Evolutionary conservation across 2,888 invertebrate genomes (phyloP).

Genomic region (Blomia tropicalis): DNA sequence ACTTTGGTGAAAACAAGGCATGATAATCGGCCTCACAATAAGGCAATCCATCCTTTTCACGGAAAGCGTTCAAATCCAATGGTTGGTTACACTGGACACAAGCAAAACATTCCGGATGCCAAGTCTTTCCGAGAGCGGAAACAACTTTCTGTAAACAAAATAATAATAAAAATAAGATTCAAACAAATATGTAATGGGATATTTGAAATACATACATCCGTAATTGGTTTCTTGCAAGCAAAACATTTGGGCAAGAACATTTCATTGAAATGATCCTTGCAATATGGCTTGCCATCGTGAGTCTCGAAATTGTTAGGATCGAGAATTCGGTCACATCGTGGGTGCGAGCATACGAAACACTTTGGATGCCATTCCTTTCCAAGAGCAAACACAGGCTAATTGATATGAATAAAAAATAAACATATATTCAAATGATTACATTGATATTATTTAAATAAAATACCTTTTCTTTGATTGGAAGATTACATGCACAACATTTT

Average conservation of each 20-base stretch:
- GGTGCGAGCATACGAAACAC: slow-evolving; percentile 20
- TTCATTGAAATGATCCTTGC: slow-evolving; percentile 13
- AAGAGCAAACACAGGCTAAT: slow-evolving; percentile 18
- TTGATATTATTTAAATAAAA: background rate
- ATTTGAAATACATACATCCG: background rate
- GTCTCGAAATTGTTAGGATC: slow-evolving; percentile 14
- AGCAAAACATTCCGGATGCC: slow-evolving; percentile 99
- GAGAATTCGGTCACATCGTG: slow-evolving; percentile 8
- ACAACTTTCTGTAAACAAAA: slow-evolving; percentile 67
- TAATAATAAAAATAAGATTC: background rate
- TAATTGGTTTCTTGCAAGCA: slow-evolving; percentile 19
- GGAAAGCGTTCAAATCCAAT: slow-evolving; percentile 92
- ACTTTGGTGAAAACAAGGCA: slow-evolving; percentile 91
- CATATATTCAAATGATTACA: background rate
- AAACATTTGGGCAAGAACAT: slow-evolving; percentile 16
- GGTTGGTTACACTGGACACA: slow-evolving; percentile 94
- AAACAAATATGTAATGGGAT: background rate
- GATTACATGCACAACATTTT: slow-evolving; percentile 10
- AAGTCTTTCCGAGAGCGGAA: slow-evolving; percentile 87
- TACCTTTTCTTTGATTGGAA: slow-evolving; percentile 8
- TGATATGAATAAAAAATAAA: background rate
- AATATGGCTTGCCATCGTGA: slow-evolving; percentile 22
- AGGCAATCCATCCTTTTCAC: slow-evolving; percentile 86
- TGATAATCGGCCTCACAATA: slow-evolving; percentile 96
- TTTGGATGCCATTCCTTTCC: slow-evolving; percentile 22